Evolutionary conservation across 2,113 vertebrate species (phyloP), one percentile per base, ranked within the genome.

Genomic region (Elgaria multicarinata): DNA sequence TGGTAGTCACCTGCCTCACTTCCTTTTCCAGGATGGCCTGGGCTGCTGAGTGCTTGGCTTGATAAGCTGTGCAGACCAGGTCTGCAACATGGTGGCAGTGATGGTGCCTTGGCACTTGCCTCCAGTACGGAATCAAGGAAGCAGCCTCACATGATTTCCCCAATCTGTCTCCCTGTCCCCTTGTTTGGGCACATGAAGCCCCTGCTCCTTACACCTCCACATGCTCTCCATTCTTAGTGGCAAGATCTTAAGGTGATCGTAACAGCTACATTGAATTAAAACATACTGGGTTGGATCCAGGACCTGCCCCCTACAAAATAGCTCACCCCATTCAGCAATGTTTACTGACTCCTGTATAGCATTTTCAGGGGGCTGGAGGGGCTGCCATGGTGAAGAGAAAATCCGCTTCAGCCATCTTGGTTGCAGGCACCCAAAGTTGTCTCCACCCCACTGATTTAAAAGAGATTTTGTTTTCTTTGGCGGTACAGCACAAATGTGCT

Each of bases 381-480:
- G 58, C 58, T 62, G 58, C 18, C 20, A 12, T 62, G 58, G 58
- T 6, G 6, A 22, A 20, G 20, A 22, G 58, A 20, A 5, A 62
- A 3, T 20, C 50, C 50, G 12, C 58, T 62, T 10, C 58, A 62
- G 58, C 58, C 58, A 62, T 10, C 58, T 62, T 20, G 22, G 16
- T 62, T 62, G 20, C 20, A 22, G 20, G 58, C 20, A 62, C 58
- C 58, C 22, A 62, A 62, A 20, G 10, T 3, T 62, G 58, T 3
- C 20, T 20, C 16, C 58, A 62, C 3, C 20, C 16, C 12, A 87
- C 36, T 53, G 67, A 28, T 89, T 91, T 66, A 42, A 2, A 80
- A 66, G 0, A 90, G 42, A 86, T 86, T 72, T 81, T 66, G 31
- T 77, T 22, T 77, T 90, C 87, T 24, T 64, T n/a, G 44, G n/a